Evolutionary conservation across 1,140 invertebrate genomes (phyloP), one percentile per base, ranked within the genome.

Genomic region (Caenorhabditis brenneri): DNA sequence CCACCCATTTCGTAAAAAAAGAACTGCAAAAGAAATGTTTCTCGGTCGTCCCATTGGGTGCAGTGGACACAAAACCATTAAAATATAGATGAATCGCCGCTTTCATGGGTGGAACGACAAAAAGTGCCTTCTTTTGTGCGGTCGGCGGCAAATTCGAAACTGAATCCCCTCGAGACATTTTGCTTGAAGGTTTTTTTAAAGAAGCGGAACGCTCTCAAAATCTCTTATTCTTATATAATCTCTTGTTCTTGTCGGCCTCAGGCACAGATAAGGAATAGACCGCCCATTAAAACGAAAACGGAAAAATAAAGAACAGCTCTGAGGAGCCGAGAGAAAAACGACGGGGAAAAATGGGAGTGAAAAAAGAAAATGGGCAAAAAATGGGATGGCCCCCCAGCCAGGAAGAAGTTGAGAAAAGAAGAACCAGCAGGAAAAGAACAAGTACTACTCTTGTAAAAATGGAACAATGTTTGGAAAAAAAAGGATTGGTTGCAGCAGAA

Each of bases 31-130:
- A 74, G 36, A 74, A 74, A 74, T 74, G 65, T 74, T 74, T 74
- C 65, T 58, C 53, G 6, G 19, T 42, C 36, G 65, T 74, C 36
- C 65, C 65, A 74, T 27, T 27, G 65, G 36, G 65, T 74, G 65
- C 36, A 74, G 65, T 74, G 65, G 65, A 42, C 65, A 74, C 65
- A 74, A 74, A 74, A 74, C 65, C 65, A 74, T 74, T 74, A 74
- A 74, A 74, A 74, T 74, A 74, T 74, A 74, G 65, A 74, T 74
- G 65, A 74, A 74, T 74, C 65, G 65, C 36, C 65, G 65, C 36
- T 65, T 58, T 31, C n/a, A n/a, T 9, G 29, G n/a, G 49, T n/a
- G 53, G 22, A 24, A 27, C 53, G 65, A 74, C 42, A 29, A 74
- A 74, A 74, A 74, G 33, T 27, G 29, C 65, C 24, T 46, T 15